A percentile compares a stretch with the other conserved stretches of the same genome.
Conservation (phyloP, 2,888 invertebrate species). For the Phalera bucephala region DNA sequence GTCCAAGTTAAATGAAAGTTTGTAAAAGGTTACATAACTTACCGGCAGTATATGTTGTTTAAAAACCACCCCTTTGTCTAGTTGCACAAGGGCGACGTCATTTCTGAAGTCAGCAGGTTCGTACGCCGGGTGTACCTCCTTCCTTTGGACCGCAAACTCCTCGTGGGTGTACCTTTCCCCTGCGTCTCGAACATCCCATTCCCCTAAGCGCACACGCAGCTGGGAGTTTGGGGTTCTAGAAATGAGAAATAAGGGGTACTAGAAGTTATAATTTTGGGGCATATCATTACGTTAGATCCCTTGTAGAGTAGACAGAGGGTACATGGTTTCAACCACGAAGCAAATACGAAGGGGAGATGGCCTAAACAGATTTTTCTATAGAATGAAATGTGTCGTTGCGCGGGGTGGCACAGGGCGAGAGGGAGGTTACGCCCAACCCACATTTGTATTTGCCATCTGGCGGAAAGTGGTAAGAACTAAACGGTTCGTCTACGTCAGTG, state of each 20-base stretch:
- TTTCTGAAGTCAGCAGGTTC: slow-evolving; percentile 96
- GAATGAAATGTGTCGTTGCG: too few relatives aligned
- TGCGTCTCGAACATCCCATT: slow-evolving; percentile 95
- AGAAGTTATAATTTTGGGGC: background rate
- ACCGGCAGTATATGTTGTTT: slow-evolving; percentile 96
- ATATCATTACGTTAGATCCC: too few relatives aligned
- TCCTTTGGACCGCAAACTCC: slow-evolving; percentile 93
- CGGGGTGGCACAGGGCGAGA: too few relatives aligned
- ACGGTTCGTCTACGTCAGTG: too few relatives aligned
- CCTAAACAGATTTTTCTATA: too few relatives aligned
- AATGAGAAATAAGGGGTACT: slow-evolving; percentile 21
- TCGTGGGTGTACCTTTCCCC: slow-evolving; percentile 93
- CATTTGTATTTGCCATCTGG: too few relatives aligned
- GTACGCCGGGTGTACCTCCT: slow-evolving; percentile 95
- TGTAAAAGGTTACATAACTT: slow-evolving; percentile 32
- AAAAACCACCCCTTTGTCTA: slow-evolving; percentile 91
- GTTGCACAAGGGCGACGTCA: slow-evolving; percentile 92
- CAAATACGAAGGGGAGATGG: too few relatives aligned
- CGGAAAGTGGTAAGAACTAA: too few relatives aligned
- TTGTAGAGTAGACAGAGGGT: background rate
- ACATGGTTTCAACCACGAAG: too few relatives aligned
- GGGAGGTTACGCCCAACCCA: too few relatives aligned
- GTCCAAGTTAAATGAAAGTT: too few relatives aligned
- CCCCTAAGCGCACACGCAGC: slow-evolving; percentile 93
- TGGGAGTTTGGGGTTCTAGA: slow-evolving; percentile 93